These are phyloP conservation scores for Itoplectis maculator DNA, from an alignment of 2,888 invertebrate genomes.

Conservation along the genomic window DNA sequence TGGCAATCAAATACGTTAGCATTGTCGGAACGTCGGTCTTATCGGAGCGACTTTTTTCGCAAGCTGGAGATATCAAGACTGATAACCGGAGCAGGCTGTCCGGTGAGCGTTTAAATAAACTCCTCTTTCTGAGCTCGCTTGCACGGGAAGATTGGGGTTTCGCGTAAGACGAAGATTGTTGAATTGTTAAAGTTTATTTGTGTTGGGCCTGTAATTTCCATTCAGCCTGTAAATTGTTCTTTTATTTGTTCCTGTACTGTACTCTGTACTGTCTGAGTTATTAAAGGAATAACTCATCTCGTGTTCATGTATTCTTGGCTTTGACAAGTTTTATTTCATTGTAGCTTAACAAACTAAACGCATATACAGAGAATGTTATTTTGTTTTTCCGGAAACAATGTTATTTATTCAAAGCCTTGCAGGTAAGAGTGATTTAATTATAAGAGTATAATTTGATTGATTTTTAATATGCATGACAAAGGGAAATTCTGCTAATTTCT, in stretches of 20 bases:
- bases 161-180: not conserved
- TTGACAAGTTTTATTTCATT: not conserved
- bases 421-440: too few relatives aligned
- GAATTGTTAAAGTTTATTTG: too few relatives aligned
- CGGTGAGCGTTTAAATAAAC: conserved; percentile 41
- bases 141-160: conserved; percentile 37
- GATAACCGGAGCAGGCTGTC: conserved; percentile 51
- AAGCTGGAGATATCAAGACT: conserved; percentile 60
- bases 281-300: conserved; percentile 3
- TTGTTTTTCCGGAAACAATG: not conserved
- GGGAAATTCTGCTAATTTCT: not conserved
- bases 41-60: conserved; percentile 63
- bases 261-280: not conserved
- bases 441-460: not conserved
- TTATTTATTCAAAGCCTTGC: too few relatives aligned
- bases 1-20: conserved; percentile 50
- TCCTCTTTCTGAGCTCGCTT: conserved; percentile 35
- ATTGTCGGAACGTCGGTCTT: conserved; percentile 61
- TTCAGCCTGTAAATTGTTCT: too few relatives aligned
- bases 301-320: conserved; percentile 1
- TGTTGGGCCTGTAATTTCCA: too few relatives aligned
- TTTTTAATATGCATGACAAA: not conserved
- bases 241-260: too few relatives aligned
- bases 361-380: not conserved
- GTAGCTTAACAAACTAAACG: conserved; percentile 1